Evolutionary conservation across 1,140 invertebrate genomes (phyloP).

Genomic region (Drosophila nigrodunni): DNA sequence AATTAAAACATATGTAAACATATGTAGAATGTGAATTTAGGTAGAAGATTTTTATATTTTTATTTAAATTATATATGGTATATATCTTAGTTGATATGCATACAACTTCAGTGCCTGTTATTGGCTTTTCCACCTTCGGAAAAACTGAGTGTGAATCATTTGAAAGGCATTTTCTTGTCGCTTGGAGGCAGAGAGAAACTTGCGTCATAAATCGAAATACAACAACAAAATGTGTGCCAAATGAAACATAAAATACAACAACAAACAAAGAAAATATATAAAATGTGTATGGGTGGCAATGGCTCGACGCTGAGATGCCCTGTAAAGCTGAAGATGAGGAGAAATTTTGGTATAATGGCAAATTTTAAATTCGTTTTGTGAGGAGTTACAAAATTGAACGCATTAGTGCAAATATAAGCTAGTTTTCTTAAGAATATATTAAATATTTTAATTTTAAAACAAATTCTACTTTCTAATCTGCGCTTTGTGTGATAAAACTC

Average conservation of each 20-base stretch:
- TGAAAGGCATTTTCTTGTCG: slow-evolving; percentile 29
- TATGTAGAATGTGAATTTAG: slow-evolving; percentile 40
- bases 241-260: slow-evolving; percentile 58
- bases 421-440: neutral
- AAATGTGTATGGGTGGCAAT: neutral
- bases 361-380: neutral
- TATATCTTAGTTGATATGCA: slow-evolving; percentile 9
- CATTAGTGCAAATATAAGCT: neutral
- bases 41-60: neutral
- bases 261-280: neutral
- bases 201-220: slow-evolving; percentile 72
- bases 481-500: neutral
- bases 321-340: neutral
- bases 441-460: neutral
- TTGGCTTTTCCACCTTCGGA: slow-evolving; percentile 6
- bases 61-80: slow-evolving; percentile 1
- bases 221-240: slow-evolving; percentile 75
- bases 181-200: slow-evolving; percentile 33
- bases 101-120: slow-evolving; percentile 12
- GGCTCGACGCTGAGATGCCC: neutral
- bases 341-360: neutral
- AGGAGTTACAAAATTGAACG: too few species aligned
- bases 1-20: slow-evolving; percentile 59
- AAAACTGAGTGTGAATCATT: slow-evolving; percentile 34
- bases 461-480: neutral